Evolutionary conservation across 35 echinoderm and acorn worm species (phyloP).

Genomic region (Apostichopus japonicus): DNA sequence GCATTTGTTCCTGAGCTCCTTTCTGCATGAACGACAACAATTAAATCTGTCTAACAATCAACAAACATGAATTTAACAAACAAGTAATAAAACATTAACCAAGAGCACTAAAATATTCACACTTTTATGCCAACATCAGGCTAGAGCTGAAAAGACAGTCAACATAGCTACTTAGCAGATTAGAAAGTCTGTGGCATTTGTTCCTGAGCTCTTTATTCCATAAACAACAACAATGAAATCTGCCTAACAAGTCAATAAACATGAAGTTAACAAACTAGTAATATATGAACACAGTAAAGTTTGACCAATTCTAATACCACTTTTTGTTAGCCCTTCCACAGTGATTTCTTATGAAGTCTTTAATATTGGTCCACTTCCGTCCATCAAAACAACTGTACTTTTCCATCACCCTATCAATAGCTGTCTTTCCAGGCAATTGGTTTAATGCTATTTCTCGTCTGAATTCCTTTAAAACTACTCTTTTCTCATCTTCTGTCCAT

Average conservation of each 20-base stretch:
- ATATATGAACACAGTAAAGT: not conserved
- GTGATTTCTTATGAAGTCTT: slow-evolving; percentile 53
- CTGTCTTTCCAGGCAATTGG: slow-evolving; percentile 28
- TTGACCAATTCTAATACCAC: not conserved
- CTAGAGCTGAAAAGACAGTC: no score
- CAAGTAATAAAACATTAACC: no score
- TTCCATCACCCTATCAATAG: not conserved
- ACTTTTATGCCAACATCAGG: no score
- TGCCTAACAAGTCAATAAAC: no score
- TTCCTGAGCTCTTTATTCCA: no score
- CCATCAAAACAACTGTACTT: not conserved
- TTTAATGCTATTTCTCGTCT: slow-evolving; percentile 11
- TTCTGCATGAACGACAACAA: not conserved
- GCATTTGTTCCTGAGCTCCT: no score
- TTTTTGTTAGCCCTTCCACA: not conserved
- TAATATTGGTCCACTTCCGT: slow-evolving; percentile 46
- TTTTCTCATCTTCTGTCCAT: slow-evolving; percentile 28
- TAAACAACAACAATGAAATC: no score
- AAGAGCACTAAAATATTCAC: no score
- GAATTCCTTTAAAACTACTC: not conserved
- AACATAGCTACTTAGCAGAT: no score
- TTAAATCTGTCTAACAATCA: not conserved
- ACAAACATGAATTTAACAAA: not conserved
- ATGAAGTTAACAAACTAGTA: not conserved
- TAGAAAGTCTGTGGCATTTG: no score